Evolutionary conservation across 2,888 invertebrate genomes (phyloP).

Genomic region (Emesis furor): DNA sequence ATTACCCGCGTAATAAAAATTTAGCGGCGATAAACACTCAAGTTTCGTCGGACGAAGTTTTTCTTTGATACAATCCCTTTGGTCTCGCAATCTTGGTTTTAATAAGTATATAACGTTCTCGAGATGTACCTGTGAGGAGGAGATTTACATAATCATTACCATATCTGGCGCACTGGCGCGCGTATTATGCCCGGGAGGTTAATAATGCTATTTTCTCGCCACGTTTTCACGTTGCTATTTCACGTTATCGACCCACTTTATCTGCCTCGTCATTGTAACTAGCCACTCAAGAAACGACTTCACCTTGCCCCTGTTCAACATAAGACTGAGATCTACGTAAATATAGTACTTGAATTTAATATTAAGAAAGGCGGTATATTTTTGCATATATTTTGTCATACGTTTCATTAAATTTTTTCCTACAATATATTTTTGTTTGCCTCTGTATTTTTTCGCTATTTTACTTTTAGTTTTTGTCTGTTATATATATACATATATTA

Average conservation of each 20-base stretch:
- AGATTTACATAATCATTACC: constrained; percentile 92
- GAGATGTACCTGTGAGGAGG: constrained; percentile 90
- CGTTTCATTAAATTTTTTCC: neutral
- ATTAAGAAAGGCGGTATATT: constrained; percentile 26
- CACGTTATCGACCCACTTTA: constrained; percentile 90
- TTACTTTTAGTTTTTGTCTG: too few species aligned
- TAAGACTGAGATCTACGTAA: constrained; percentile 50
- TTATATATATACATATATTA: too few species aligned
- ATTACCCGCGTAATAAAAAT: constrained; percentile 89
- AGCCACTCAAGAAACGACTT: constrained; percentile 86
- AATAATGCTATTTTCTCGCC: constrained; percentile 92
- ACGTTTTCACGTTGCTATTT: constrained; percentile 91
- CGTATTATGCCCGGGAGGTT: constrained; percentile 91
- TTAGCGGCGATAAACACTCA: constrained; percentile 87
- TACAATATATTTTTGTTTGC: neutral
- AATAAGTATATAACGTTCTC: constrained; percentile 91
- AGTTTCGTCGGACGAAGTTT: constrained; percentile 83
- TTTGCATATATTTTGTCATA: constrained; percentile 4
- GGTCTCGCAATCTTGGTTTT: constrained; percentile 90
- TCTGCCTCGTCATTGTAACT: constrained; percentile 91
- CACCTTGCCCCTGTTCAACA: constrained; percentile 81
- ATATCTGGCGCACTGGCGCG: constrained; percentile 92
- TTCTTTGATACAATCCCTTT: constrained; percentile 86
- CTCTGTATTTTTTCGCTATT: too few species aligned
- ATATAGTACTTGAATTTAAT: constrained; percentile 34